phyloP scores from a whole-genome alignment of 2,113 vertebrate genomes.

The Spermophilus dauricus region DNA sequence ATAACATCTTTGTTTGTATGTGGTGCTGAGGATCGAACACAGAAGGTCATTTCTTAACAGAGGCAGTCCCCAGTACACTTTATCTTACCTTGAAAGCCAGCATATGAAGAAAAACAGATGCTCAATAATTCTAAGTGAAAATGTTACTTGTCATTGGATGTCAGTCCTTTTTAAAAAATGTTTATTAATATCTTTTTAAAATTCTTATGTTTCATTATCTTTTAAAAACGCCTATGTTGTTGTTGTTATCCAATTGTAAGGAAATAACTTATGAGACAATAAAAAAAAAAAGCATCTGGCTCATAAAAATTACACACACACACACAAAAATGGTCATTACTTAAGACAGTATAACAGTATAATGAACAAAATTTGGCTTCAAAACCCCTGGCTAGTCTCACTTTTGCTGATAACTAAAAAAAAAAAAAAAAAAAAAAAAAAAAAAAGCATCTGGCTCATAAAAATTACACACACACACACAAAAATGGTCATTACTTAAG shows the following conservation, averaged over 20 bases:
- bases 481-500: background rate
- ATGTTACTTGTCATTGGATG: background rate
- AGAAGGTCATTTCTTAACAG: background rate
- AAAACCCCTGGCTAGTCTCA: no score
- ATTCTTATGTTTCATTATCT: background rate
- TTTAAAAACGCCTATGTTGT: no score
- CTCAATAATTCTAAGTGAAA: background rate
- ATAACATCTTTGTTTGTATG: no score
- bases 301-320: background rate
- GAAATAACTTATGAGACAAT: conserved; percentile 16
- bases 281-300: background rate
- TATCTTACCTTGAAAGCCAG: background rate
- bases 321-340: no score
- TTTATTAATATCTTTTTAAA: background rate
- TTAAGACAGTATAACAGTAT: no score
- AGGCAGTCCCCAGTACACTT: background rate
- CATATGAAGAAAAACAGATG: background rate
- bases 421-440: no score
- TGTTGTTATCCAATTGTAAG: background rate
- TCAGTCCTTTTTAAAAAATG: background rate
- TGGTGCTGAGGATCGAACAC: no score
- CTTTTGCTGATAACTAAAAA: no score
- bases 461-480: background rate
- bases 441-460: background rate
- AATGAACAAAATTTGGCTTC: no score